phyloP scores from a whole-genome alignment of 2,797 vertebrate species.

The Halcyon leucocephala region DNA sequence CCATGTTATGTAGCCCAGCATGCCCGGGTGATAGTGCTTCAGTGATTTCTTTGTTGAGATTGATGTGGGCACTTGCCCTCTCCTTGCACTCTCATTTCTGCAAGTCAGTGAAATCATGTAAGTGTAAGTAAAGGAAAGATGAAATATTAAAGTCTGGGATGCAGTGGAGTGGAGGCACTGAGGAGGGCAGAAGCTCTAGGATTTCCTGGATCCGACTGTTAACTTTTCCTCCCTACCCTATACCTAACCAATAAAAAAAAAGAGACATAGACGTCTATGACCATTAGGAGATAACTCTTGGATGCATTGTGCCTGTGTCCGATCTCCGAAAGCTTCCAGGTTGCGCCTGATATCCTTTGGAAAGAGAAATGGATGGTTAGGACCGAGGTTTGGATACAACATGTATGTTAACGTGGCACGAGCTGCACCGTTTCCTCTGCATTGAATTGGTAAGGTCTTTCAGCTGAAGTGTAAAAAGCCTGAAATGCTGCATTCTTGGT shows the following conservation, averaged over 20 bases:
- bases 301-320: not conserved
- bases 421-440: not conserved
- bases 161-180: not conserved
- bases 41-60: not conserved
- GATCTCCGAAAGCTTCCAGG: not conserved
- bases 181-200: not conserved
- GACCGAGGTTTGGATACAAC: not conserved
- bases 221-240: not conserved
- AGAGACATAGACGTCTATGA: not conserved
- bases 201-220: not conserved
- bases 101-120: not conserved
- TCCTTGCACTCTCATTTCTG: not conserved
- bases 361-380: not conserved
- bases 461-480: not conserved
- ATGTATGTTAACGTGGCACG: not conserved
- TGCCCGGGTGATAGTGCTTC: not conserved
- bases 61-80: not conserved
- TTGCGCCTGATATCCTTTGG: not conserved
- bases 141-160: slow-evolving; percentile 25
- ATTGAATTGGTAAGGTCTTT: not conserved
- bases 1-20: not conserved
- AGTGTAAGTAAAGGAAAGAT: not conserved
- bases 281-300: not conserved
- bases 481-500: not conserved
- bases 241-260: not conserved